Conservation (phyloP, 2,888 invertebrate genomes). For the Ptilodon capucinus region DNA sequence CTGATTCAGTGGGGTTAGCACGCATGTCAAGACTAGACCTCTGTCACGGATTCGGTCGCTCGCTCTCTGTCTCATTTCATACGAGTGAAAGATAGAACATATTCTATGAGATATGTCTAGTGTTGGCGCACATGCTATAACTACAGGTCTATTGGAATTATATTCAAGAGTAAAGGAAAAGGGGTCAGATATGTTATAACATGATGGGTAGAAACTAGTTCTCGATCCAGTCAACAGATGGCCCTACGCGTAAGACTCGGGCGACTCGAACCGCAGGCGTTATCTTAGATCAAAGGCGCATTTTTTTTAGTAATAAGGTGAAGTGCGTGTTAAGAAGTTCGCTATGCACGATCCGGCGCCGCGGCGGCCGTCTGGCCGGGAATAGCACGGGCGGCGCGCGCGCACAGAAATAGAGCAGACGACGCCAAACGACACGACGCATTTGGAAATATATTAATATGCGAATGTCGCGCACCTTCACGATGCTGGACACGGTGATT, state of each 20-base stretch:
- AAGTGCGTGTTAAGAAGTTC: constrained; percentile 51
- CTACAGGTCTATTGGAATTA: too few species aligned
- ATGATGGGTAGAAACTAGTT: neutral
- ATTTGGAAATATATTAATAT: constrained; percentile 62
- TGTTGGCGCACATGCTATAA: too few species aligned
- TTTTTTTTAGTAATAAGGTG: constrained; percentile 54
- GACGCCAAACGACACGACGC: constrained; percentile 47
- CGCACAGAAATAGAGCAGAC: constrained; percentile 63
- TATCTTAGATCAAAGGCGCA: constrained; percentile 49
- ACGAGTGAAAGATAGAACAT: too few species aligned
- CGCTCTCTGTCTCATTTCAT: too few species aligned
- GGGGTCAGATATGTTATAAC: neutral
- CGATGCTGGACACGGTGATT: constrained; percentile 42
- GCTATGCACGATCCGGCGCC: constrained; percentile 45
- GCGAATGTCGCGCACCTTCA: constrained; percentile 48
- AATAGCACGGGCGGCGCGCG: constrained; percentile 46
- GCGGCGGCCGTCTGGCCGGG: constrained; percentile 52
- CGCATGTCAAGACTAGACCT: too few species aligned
- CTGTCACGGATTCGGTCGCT: too few species aligned
- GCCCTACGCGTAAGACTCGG: constrained; percentile 9
- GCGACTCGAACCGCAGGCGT: constrained; percentile 10
- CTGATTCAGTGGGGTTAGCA: too few species aligned
- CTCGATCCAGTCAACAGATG: constrained; percentile 16
- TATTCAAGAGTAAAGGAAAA: neutral
- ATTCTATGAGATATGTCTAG: too few species aligned